phyloP scores from a whole-genome alignment of 2,113 vertebrate species.

The Motacilla alba region DNA sequence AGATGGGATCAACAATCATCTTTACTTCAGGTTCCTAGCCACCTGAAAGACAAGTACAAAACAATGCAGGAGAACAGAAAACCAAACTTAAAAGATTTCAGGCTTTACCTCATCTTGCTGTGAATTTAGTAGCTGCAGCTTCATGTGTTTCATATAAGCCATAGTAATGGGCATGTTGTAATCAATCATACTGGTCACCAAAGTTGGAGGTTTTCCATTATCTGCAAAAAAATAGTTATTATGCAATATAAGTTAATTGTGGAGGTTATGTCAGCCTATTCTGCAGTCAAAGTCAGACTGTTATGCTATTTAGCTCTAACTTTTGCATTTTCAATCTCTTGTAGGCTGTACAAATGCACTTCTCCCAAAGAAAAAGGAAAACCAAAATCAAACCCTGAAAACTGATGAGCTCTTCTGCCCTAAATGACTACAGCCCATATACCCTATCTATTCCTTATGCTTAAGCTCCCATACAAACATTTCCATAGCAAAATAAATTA shows the following conservation, averaged over 20 bases:
- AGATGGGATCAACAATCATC: background rate
- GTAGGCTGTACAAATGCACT: background rate
- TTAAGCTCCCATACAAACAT: constrained; percentile 16
- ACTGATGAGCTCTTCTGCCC: background rate
- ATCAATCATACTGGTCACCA: constrained; percentile 87
- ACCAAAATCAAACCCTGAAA: background rate
- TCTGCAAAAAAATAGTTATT: constrained; percentile 71
- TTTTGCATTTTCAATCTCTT: background rate
- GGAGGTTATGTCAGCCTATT: background rate
- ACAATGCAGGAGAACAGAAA: background rate
- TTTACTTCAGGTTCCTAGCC: background rate
- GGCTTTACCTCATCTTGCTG: constrained; percentile 83
- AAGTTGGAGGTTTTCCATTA: constrained; percentile 82
- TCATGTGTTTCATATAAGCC: constrained; percentile 89
- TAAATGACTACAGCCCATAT: background rate
- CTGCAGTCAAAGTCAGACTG: background rate
- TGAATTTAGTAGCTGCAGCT: constrained; percentile 80
- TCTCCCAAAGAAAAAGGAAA: background rate
- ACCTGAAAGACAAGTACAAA: background rate
- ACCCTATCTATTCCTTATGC: background rate
- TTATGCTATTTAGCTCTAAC: background rate
- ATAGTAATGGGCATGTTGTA: constrained; percentile 89
- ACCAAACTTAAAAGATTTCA: background rate
- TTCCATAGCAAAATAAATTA: constrained; percentile 16
- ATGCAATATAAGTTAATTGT: background rate